A percentile compares a stretch with the other conserved stretches of the same genome.
These are phyloP conservation scores for Ophion costatus DNA, from an alignment of 2,888 invertebrate genomes.

Conservation along the genomic window DNA sequence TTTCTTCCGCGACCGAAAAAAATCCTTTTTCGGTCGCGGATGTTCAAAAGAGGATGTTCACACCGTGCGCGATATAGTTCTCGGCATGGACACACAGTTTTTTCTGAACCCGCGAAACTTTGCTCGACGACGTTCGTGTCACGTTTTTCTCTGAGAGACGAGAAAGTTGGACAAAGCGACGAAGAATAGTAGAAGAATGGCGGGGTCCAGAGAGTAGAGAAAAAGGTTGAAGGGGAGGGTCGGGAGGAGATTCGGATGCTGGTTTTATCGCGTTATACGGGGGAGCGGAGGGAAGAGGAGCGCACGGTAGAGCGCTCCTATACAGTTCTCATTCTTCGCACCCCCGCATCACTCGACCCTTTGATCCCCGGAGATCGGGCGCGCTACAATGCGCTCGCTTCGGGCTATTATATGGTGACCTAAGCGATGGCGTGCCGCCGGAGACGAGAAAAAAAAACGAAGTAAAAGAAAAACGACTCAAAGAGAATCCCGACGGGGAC, in stretches of 20 bases:
- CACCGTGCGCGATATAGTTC: conserved; percentile 20
- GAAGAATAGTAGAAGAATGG: conserved; percentile 51
- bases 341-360: conserved; percentile 59
- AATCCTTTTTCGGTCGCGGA: too few species aligned
- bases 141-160: conserved; percentile 45
- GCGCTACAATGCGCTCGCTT: conserved; percentile 50
- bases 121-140: conserved; percentile 30
- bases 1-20: conserved; percentile 17
- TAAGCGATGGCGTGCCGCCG: conserved; percentile 23
- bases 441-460: conserved; percentile 13
- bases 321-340: conserved; percentile 68
- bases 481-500: conserved; percentile 47
- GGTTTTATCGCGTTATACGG: conserved; percentile 48
- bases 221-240: conserved; percentile 25
- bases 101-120: conserved; percentile 50
- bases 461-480: conserved; percentile 32
- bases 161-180: conserved; percentile 62
- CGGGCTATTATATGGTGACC: conserved; percentile 56
- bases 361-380: conserved; percentile 64
- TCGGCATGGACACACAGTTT: conserved; percentile 12
- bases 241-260: conserved; percentile 15
- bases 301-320: conserved; percentile 45
- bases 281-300: conserved; percentile 36
- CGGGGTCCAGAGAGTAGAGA: conserved; percentile 18
- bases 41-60: conserved; percentile 28